Percentiles rank a stretch among this genome's conserved stretches.
These are phyloP conservation scores for Grallaria varia DNA, from an alignment of 2,113 vertebrate genomes.

Conservation along the genomic window DNA sequence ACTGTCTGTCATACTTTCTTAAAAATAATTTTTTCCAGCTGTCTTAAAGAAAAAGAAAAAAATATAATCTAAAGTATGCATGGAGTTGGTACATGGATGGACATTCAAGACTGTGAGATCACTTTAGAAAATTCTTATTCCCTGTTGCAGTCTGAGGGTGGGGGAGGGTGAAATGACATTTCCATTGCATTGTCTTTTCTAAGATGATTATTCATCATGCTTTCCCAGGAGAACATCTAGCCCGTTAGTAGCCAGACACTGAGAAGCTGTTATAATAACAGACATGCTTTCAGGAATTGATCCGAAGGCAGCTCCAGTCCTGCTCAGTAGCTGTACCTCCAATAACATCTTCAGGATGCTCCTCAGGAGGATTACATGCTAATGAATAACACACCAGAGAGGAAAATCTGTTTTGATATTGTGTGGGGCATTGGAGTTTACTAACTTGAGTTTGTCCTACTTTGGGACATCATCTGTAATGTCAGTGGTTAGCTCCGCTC, in stretches of 20 bases:
- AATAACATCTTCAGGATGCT: background rate
- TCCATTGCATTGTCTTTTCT: background rate
- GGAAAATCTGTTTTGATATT: background rate
- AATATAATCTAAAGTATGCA: background rate
- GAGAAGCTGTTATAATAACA: background rate
- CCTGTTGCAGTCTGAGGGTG: background rate
- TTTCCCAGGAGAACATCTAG: background rate
- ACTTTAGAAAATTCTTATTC: background rate
- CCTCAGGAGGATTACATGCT: background rate
- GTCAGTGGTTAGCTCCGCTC: background rate
- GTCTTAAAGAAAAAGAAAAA: background rate
- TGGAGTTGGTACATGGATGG: background rate
- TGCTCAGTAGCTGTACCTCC: background rate
- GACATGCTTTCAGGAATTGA: background rate
- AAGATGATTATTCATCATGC: background rate
- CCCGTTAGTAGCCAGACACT: background rate
- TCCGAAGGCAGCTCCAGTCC: background rate
- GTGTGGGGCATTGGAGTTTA: background rate
- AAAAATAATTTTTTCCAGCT: background rate
- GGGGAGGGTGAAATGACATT: background rate
- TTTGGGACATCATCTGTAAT: background rate
- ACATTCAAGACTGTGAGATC: background rate
- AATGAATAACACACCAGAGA: background rate
- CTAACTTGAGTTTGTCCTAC: background rate
- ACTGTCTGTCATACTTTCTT: background rate